These are phyloP conservation scores for Pongo pygmaeus DNA, from an alignment of 2,113 vertebrate genomes.

Conservation along the genomic window DNA sequence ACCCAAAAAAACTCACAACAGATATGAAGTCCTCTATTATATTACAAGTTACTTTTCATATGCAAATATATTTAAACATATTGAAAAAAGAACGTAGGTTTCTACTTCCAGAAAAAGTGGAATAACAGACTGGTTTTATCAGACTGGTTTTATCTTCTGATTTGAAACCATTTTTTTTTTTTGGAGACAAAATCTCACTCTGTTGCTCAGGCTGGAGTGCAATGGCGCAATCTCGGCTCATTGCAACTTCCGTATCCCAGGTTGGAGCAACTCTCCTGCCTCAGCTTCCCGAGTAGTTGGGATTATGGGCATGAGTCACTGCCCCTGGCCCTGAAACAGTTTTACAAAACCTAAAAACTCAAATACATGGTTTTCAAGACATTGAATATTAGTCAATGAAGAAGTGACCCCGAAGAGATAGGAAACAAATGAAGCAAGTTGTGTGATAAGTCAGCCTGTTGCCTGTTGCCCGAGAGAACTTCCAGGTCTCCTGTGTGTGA, in stretches of 20 bases:
- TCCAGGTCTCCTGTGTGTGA: background rate
- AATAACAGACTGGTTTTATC: background rate
- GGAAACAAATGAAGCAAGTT: background rate
- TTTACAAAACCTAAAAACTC: background rate
- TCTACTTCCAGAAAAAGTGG: background rate
- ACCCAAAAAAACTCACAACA: background rate
- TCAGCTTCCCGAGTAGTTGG: too few relatives aligned
- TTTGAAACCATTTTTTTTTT: background rate
- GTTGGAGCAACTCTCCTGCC: too few relatives aligned
- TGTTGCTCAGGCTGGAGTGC: too few relatives aligned
- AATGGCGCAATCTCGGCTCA: too few relatives aligned
- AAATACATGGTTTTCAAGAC: background rate
- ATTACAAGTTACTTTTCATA: background rate
- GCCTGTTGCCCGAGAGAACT: background rate
- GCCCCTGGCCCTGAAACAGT: too few relatives aligned
- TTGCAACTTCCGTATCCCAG: too few relatives aligned
- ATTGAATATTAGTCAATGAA: background rate
- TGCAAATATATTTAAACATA: background rate
- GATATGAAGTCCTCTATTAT: background rate
- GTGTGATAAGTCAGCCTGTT: background rate
- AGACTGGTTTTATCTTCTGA: background rate
- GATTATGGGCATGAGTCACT: fast-evolving
- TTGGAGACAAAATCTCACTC: too few relatives aligned
- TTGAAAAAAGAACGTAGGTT: background rate
- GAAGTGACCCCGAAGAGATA: background rate